These are phyloP conservation scores for Limnephilus marmoratus DNA, from an alignment of 2,888 invertebrate genomes.

Conservation along the genomic window DNA sequence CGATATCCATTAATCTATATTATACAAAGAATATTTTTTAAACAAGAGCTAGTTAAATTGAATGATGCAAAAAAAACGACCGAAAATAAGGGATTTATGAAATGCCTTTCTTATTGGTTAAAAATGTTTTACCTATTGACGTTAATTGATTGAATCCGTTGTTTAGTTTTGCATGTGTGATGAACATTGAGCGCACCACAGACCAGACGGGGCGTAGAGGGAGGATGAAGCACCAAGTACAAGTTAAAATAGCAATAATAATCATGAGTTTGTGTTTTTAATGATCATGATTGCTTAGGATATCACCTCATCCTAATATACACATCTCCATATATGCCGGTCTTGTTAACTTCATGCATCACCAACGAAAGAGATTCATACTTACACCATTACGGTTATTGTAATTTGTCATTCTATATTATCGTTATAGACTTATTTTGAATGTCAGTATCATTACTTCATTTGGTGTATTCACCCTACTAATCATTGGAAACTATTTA, in stretches of 20 bases:
- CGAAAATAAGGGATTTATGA: background rate
- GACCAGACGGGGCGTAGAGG: background rate
- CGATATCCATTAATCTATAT: background rate
- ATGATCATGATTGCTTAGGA: background rate
- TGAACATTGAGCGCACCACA: background rate
- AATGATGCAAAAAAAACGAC: background rate
- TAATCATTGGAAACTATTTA: background rate
- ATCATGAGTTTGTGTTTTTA: background rate
- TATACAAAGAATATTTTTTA: background rate
- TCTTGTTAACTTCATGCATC: constrained; percentile 2
- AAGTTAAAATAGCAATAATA: constrained; percentile 31
- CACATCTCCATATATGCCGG: background rate
- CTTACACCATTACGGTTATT: background rate
- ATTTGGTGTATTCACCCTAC: background rate
- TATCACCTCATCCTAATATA: background rate
- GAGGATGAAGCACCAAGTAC: constrained; percentile 24
- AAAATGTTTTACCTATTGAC: background rate
- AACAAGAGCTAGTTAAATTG: background rate
- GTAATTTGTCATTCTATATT: background rate
- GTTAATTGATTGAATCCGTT: background rate
- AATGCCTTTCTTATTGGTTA: background rate
- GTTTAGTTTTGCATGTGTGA: background rate
- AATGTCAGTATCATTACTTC: background rate
- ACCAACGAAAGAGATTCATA: background rate
- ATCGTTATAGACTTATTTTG: background rate